Evolutionary conservation across 2,888 invertebrate species (phyloP).

Genomic region (Hedychridium roseum): DNA sequence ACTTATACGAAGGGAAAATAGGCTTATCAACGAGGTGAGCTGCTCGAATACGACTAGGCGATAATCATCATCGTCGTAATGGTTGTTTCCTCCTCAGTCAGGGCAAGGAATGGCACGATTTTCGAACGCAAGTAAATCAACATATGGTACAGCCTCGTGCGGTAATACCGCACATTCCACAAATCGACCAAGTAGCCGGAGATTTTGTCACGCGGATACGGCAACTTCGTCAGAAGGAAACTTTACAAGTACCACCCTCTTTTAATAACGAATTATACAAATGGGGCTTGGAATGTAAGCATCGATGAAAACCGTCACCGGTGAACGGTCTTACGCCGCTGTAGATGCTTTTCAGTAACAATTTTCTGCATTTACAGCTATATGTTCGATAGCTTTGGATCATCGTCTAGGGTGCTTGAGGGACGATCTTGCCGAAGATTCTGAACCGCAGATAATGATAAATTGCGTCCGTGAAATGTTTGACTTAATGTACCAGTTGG

Average conservation of each 20-base stretch:
- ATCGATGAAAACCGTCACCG: too few species aligned
- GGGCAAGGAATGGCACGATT: slow-evolving; percentile 86
- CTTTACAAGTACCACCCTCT: slow-evolving; percentile 72
- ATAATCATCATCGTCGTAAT: slow-evolving; percentile 1
- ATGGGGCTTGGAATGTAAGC: slow-evolving; percentile 86
- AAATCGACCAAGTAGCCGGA: slow-evolving; percentile 76
- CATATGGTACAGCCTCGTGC: slow-evolving; percentile 82
- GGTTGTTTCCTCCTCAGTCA: slow-evolving; percentile 69
- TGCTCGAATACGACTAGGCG: slow-evolving; percentile 17
- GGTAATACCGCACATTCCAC: slow-evolving; percentile 78
- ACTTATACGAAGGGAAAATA: slow-evolving; percentile 55
- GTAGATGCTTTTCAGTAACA: slow-evolving; percentile 4
- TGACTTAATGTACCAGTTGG: slow-evolving; percentile 78
- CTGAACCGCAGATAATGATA: slow-evolving; percentile 80
- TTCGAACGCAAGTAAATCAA: slow-evolving; percentile 85
- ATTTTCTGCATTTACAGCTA: slow-evolving; percentile 68
- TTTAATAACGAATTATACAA: slow-evolving; percentile 78
- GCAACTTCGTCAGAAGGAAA: slow-evolving; percentile 61
- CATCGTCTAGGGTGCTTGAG: slow-evolving; percentile 79
- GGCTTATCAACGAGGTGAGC: slow-evolving; percentile 31
- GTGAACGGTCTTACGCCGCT: slow-evolving; percentile 39
- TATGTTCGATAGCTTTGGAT: slow-evolving; percentile 83
- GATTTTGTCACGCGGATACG: slow-evolving; percentile 76
- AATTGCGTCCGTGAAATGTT: slow-evolving; percentile 80
- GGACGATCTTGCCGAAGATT: slow-evolving; percentile 65